These are phyloP conservation scores for Vollenhovia emeryi DNA, from an alignment of 1,140 invertebrate genomes.

Conservation along the genomic window DNA sequence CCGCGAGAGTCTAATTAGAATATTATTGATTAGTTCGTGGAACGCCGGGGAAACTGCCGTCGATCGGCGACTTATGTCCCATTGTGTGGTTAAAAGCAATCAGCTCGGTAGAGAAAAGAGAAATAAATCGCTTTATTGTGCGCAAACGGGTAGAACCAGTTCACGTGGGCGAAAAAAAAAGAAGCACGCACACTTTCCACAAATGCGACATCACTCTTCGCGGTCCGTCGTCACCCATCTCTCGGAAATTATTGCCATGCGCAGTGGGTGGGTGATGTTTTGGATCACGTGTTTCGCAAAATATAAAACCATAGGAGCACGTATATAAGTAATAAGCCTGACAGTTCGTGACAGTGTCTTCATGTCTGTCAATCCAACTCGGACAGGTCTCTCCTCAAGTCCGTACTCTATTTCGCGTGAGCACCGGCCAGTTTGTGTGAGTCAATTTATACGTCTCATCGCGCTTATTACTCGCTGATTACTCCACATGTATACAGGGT, in stretches of 20 bases:
- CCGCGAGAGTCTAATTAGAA: slow-evolving; percentile 49
- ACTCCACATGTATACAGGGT: background rate
- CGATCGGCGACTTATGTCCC: slow-evolving; percentile 12
- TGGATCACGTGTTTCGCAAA: slow-evolving; percentile 47
- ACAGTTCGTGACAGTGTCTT: slow-evolving; percentile 43
- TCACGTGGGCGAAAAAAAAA: slow-evolving; percentile 13
- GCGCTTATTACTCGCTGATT: background rate
- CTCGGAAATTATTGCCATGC: slow-evolving; percentile 42
- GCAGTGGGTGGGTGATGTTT: slow-evolving; percentile 28
- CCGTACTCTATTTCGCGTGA: background rate
- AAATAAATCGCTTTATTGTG: slow-evolving; percentile 43
- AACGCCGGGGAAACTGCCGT: slow-evolving; percentile 1
- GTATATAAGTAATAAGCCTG: slow-evolving; percentile 54
- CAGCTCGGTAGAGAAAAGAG: slow-evolving; percentile 1
- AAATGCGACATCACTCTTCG: slow-evolving; percentile 32
- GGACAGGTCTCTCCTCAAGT: slow-evolving; percentile 21
- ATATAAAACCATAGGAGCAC: slow-evolving; percentile 32
- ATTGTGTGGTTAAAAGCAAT: slow-evolving; percentile 21
- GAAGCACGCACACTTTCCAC: slow-evolving; percentile 21
- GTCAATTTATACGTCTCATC: slow-evolving; percentile 28
- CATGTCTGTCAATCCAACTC: slow-evolving; percentile 49
- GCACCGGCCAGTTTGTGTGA: slow-evolving; percentile 1
- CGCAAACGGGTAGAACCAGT: slow-evolving; percentile 52
- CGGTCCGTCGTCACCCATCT: slow-evolving; percentile 2
- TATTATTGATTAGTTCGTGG: slow-evolving; percentile 34